phyloP scores from a whole-genome alignment of 2,113 vertebrate species.

The Myotis brandtii region DNA sequence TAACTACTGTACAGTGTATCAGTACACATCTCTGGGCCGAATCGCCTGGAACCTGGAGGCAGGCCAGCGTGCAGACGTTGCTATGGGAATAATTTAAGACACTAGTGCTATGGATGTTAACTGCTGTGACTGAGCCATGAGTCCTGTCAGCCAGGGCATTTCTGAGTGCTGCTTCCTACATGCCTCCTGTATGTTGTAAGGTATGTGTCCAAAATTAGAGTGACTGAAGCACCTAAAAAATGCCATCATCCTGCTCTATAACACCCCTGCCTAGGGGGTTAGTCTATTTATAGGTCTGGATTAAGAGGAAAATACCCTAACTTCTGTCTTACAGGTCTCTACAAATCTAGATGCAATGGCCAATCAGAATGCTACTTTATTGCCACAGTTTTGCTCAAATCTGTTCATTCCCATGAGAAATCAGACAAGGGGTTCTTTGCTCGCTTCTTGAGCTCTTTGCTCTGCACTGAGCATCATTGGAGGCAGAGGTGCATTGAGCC shows the following conservation, averaged over 20 bases:
- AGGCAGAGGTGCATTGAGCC: background rate
- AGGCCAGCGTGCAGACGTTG: background rate
- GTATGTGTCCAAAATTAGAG: slow-evolving; percentile 72
- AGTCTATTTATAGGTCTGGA: background rate
- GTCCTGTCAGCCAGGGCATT: slow-evolving; percentile 58
- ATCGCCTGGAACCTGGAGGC: background rate
- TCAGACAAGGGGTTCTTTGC: background rate
- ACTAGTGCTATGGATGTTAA: background rate
- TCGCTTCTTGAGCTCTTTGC: background rate
- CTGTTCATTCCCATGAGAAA: background rate
- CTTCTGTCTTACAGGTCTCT: slow-evolving; percentile 32
- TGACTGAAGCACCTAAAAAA: slow-evolving; percentile 23
- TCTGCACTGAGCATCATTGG: accelerated
- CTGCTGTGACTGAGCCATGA: slow-evolving; percentile 70
- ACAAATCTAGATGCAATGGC: background rate
- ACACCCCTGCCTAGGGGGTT: background rate
- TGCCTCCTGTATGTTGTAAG: slow-evolving; percentile 72
- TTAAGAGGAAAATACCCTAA: slow-evolving; percentile 9
- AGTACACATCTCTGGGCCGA: background rate
- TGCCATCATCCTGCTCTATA: slow-evolving; percentile 25
- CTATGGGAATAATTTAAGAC: slow-evolving; percentile 52
- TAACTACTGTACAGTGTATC: background rate
- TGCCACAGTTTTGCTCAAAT: background rate
- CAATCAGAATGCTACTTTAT: background rate
- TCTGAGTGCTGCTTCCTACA: slow-evolving; percentile 63